Conservation (phyloP, 2,888 invertebrate species). For the Cetonia aurata region DNA sequence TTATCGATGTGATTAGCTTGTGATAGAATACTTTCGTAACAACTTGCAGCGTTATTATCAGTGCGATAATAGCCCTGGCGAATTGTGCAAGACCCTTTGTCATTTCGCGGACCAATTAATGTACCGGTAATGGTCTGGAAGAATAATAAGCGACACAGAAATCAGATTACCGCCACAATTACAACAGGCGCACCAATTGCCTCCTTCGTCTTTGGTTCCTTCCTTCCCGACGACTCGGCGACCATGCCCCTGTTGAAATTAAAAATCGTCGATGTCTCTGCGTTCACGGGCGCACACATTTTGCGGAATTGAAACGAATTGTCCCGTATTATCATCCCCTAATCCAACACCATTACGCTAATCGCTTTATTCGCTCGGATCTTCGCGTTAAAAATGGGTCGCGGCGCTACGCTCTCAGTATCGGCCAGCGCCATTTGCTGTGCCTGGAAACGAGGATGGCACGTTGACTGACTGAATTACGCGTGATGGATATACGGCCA, state of each 20-base stretch:
- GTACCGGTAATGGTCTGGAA: constrained; percentile 36
- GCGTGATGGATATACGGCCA: constrained; percentile 22
- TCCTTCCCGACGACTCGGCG: neutral
- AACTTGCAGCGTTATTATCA: neutral
- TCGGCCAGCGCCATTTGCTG: neutral
- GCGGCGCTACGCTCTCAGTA: constrained; percentile 29
- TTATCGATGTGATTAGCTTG: too few relatives aligned
- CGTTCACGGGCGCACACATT: constrained; percentile 27
- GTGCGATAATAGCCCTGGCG: neutral
- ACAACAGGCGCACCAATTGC: constrained; percentile 1
- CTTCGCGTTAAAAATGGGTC: constrained; percentile 35
- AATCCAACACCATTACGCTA: constrained; percentile 45
- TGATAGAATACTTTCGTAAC: neutral
- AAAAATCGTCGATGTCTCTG: constrained; percentile 20
- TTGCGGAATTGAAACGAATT: constrained; percentile 41
- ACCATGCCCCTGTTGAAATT: constrained; percentile 8
- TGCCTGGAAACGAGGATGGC: constrained; percentile 7
- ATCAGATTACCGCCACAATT: constrained; percentile 29
- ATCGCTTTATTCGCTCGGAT: constrained; percentile 41
- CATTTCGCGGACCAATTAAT: constrained; percentile 30
- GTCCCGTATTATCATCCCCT: constrained; percentile 34
- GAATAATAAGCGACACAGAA: constrained; percentile 25
- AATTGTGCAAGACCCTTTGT: constrained; percentile 11
- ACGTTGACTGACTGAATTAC: constrained; percentile 30
- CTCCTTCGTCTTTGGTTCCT: constrained; percentile 4